Percentiles rank a stretch among this genome's conserved stretches.
Evolutionary conservation across 2,888 invertebrate species (phyloP).

Genomic region (Agrotis ipsilon): DNA sequence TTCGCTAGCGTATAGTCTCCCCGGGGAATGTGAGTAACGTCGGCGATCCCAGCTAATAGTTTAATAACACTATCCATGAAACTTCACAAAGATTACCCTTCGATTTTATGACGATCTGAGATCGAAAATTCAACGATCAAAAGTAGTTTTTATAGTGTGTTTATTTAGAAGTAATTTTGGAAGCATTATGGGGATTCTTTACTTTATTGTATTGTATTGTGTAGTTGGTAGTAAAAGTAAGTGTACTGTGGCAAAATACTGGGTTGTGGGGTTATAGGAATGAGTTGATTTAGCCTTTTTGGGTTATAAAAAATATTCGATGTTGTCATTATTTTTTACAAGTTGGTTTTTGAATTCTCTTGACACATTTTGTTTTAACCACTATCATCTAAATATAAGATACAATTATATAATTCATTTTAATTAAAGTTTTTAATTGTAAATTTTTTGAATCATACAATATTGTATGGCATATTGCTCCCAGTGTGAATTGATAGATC

Average conservation of each 20-base stretch:
- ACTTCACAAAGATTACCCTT: constrained; percentile 57
- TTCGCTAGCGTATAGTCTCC: constrained; percentile 42
- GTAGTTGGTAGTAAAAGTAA: constrained; percentile 51
- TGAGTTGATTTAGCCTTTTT: constrained; percentile 7
- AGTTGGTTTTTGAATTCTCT: too few relatives aligned
- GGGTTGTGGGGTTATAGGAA: constrained; percentile 30
- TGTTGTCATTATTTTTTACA: too few relatives aligned
- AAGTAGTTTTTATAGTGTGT: constrained; percentile 54
- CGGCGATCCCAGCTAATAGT: constrained; percentile 58
- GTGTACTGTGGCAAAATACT: constrained; percentile 27
- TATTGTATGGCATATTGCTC: too few relatives aligned
- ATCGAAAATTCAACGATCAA: constrained; percentile 62
- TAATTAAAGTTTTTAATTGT: too few relatives aligned
- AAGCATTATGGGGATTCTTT: constrained; percentile 39
- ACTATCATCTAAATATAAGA: too few relatives aligned
- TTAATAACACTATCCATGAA: constrained; percentile 64
- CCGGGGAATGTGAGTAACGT: constrained; percentile 57
- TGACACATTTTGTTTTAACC: too few relatives aligned
- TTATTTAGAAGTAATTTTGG: constrained; percentile 60
- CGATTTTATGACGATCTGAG: constrained; percentile 57
- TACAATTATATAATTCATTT: too few relatives aligned
- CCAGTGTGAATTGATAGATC: too few relatives aligned
- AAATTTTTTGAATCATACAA: too few relatives aligned
- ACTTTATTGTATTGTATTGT: constrained; percentile 48
- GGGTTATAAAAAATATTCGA: too few relatives aligned